Percentiles rank a stretch among this genome's conserved stretches.
Conservation (phyloP, 2,113 vertebrate genomes). For the Zapus hudsonius region DNA sequence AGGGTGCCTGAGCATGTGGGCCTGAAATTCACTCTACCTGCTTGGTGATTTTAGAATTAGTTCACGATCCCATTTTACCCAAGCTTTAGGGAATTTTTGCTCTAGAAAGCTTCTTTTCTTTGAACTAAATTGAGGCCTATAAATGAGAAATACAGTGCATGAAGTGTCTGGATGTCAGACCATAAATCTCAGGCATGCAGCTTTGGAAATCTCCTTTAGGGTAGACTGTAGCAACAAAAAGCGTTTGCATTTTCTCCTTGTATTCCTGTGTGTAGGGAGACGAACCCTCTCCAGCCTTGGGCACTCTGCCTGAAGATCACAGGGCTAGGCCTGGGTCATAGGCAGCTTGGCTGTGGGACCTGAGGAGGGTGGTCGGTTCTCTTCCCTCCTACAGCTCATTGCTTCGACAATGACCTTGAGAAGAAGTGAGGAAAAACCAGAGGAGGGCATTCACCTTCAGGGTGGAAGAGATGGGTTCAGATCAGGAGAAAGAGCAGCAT, state of each 20-base stretch:
- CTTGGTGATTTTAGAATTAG: conserved; percentile 60
- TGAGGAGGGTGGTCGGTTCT: not conserved
- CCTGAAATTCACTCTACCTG: not conserved
- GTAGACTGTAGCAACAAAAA: conserved; percentile 76
- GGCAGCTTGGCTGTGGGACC: not conserved
- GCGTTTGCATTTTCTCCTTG: conserved; percentile 66
- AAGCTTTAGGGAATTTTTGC: conserved; percentile 57
- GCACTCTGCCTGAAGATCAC: conserved; percentile 45
- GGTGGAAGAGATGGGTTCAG: not conserved
- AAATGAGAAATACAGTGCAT: conserved; percentile 80
- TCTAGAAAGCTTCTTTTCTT: conserved; percentile 72
- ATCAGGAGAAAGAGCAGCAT: not conserved
- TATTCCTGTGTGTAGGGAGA: conserved; percentile 49
- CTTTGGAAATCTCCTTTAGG: conserved; percentile 74
- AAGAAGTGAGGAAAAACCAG: not conserved
- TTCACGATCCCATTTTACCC: conserved; percentile 51
- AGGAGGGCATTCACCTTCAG: not conserved
- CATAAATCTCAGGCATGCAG: conserved; percentile 70
- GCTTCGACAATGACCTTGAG: not conserved
- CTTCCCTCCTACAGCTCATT: not conserved
- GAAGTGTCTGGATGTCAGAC: conserved; percentile 68
- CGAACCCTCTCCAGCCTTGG: not conserved
- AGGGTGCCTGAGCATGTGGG: not conserved
- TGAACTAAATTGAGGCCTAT: conserved; percentile 79
- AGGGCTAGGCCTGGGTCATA: not conserved